These are phyloP conservation scores for Pollenia labialis DNA, from an alignment of 2,888 invertebrate genomes.

Conservation along the genomic window DNA sequence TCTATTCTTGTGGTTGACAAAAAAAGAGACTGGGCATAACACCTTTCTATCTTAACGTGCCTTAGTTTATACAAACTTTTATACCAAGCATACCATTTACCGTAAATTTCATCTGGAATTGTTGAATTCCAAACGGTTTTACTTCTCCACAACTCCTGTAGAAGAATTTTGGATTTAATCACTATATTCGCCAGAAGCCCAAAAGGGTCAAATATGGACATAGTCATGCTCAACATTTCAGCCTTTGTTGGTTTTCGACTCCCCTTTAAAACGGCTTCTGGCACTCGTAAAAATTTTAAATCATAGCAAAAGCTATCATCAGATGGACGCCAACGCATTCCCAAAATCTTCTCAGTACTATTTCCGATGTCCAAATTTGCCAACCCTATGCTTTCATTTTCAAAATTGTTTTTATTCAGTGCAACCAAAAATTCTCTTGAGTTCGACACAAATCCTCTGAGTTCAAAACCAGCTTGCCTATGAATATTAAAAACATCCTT, in stretches of 20 bases:
- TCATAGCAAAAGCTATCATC: conserved; percentile 43
- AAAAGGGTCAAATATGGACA: conserved; percentile 15
- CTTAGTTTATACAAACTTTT: not conserved
- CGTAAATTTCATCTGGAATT: not conserved
- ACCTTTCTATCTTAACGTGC: not conserved
- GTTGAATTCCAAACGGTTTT: not conserved
- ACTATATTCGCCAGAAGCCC: not conserved
- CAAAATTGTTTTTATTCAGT: not conserved
- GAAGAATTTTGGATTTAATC: conserved; percentile 11
- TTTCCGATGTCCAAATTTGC: not conserved
- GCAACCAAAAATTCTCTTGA: not conserved
- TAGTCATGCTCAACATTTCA: not conserved
- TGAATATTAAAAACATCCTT: not conserved
- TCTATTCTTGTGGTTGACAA: not conserved
- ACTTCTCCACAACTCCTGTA: not conserved
- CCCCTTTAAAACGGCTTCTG: conserved; percentile 36
- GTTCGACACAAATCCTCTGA: conserved; percentile 11
- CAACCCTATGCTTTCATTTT: not conserved
- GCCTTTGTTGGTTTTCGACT: conserved; percentile 45
- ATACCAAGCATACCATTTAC: conserved; percentile 39
- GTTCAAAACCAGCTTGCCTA: not conserved
- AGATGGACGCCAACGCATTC: conserved; percentile 11
- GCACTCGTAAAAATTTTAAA: conserved; percentile 43
- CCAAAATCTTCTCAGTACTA: conserved; percentile 19
- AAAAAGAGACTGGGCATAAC: conserved; percentile 5